phyloP scores from a whole-genome alignment of 2,888 invertebrate genomes.

The Kuschelorhynchus macadamiae region DNA sequence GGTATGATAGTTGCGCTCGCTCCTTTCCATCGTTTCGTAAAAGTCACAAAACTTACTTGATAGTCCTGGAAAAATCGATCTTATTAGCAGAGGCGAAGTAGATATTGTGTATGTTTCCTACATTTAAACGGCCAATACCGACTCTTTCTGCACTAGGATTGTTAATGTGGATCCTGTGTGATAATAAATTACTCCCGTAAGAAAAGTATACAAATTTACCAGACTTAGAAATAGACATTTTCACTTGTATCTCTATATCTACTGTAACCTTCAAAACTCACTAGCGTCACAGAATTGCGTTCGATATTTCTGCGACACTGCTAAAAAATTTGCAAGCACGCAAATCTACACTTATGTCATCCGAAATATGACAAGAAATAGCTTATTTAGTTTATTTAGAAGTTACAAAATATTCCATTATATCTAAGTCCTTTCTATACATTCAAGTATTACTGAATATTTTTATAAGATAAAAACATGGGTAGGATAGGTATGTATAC shows the following conservation, averaged over 20 bases:
- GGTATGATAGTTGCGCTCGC: constrained; percentile 87
- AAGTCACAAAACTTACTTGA: constrained; percentile 78
- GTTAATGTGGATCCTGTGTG: constrained; percentile 83
- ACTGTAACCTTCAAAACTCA: background rate
- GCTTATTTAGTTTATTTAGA: too few species aligned
- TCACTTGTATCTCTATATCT: background rate
- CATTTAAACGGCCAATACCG: constrained; percentile 79
- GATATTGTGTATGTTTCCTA: constrained; percentile 60
- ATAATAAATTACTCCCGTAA: constrained; percentile 90
- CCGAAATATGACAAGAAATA: constrained; percentile 6
- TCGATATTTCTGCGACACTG: too few species aligned
- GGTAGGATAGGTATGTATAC: too few species aligned
- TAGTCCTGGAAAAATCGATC: constrained; percentile 70
- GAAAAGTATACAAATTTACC: constrained; percentile 86
- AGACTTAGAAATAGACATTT: constrained; percentile 21
- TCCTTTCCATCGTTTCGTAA: constrained; percentile 83
- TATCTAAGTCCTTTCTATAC: too few species aligned
- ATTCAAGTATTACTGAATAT: too few species aligned
- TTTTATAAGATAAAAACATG: too few species aligned
- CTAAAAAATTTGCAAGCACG: background rate
- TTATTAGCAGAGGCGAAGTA: background rate
- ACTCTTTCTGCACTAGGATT: constrained; percentile 82
- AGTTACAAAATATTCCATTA: too few species aligned
- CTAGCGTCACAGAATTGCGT: too few species aligned
- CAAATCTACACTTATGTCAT: constrained; percentile 1